phyloP scores from a whole-genome alignment of 2,113 vertebrate species.

The Entomyzon cyanotis region DNA sequence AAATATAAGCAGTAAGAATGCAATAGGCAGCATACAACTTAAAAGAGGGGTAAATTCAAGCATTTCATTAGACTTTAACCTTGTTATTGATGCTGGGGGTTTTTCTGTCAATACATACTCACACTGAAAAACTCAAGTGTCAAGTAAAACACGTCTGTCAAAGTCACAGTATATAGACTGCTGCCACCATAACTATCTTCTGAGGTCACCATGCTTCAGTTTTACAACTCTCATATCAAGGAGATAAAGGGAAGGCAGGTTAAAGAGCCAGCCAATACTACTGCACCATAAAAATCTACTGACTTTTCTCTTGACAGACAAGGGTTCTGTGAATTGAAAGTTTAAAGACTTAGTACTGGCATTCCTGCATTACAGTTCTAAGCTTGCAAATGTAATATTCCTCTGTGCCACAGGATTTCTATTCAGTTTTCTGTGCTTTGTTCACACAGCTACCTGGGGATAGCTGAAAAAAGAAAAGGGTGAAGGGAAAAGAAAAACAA shows the following conservation, averaged over 20 bases:
- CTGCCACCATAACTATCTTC: background rate
- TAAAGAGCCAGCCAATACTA: background rate
- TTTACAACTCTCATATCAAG: background rate
- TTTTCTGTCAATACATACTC: background rate
- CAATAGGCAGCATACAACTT: background rate
- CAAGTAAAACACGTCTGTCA: background rate
- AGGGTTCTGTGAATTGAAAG: background rate
- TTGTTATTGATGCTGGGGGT: fast-evolving
- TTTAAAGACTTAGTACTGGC: background rate
- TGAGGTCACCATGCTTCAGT: background rate
- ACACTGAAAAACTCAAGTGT: background rate
- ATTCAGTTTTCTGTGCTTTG: background rate
- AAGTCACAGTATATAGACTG: background rate
- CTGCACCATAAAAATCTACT: background rate
- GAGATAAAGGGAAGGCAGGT: background rate
- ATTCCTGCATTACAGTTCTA: background rate
- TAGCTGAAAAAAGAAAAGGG: background rate
- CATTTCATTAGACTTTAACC: background rate
- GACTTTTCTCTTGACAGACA: background rate
- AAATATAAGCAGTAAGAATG: background rate
- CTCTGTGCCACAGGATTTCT: background rate
- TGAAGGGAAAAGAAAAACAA: background rate
- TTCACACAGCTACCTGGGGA: background rate
- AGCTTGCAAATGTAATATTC: background rate
- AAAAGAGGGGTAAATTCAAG: background rate